A percentile compares a stretch with the other conserved stretches of the same genome.
Conservation (phyloP, 2,797 vertebrate species). For the Numenius phaeopus region DNA sequence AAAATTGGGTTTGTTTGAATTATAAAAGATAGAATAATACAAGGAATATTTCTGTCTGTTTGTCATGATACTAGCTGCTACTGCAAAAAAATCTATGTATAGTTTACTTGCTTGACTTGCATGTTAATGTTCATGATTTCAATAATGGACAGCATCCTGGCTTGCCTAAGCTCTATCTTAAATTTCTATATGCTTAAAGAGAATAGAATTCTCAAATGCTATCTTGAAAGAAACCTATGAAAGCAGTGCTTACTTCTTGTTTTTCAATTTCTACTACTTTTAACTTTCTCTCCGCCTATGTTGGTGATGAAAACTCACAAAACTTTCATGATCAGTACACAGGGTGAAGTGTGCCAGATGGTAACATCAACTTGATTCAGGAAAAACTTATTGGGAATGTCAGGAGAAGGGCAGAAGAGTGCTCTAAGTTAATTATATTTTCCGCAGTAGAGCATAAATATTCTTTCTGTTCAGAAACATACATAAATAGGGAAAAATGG, state of each 20-base stretch:
- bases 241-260: neutral
- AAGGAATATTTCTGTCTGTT: neutral
- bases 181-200: neutral
- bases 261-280: neutral
- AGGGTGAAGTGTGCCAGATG: neutral
- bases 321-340: neutral
- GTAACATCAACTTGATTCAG: neutral
- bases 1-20: neutral
- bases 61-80: neutral
- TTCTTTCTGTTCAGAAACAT: neutral
- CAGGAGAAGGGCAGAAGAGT: neutral
- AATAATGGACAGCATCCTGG: neutral
- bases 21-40: neutral
- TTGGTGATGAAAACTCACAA: neutral
- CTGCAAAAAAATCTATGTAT: neutral
- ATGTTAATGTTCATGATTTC: neutral
- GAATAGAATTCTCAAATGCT: neutral
- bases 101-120: rapidly evolving
- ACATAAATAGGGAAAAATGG: neutral
- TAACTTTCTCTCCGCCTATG: neutral
- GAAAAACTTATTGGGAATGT: neutral
- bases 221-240: neutral
- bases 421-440: neutral
- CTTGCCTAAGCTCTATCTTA: neutral
- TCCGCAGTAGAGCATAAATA: neutral